Evolutionary conservation across 2,888 invertebrate species (phyloP).

Genomic region (Papilio gigon): DNA sequence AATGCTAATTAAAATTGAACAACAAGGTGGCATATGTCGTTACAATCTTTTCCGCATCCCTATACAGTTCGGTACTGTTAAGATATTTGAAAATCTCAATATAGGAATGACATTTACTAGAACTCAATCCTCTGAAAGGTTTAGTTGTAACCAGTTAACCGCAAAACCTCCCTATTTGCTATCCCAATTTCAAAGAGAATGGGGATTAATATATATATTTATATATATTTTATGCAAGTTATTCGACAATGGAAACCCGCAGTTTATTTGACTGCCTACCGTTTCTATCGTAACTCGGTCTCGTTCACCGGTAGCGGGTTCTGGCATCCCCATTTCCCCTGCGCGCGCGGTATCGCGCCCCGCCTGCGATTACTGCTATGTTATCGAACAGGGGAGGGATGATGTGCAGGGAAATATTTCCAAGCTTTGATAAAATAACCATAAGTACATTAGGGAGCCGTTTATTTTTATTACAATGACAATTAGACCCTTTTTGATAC

Average conservation of each 20-base stretch:
- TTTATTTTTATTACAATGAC: conserved; percentile 34
- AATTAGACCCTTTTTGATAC: conserved; percentile 42
- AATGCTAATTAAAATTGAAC: not conserved
- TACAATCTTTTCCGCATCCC: no score
- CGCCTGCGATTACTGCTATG: conserved; percentile 52
- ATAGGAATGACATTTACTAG: no score
- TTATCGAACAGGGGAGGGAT: conserved; percentile 64
- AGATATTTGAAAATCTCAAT: no score
- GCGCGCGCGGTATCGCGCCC: conserved; percentile 62
- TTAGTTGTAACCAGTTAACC: no score
- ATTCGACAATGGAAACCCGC: not conserved
- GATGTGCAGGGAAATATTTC: conserved; percentile 58
- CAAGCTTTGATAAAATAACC: conserved; percentile 51
- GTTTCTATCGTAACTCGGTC: conserved; percentile 42
- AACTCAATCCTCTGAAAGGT: no score
- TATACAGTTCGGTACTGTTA: no score
- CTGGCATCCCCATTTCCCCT: conserved; percentile 58
- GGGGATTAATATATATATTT: no score
- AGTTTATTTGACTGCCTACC: conserved; percentile 16
- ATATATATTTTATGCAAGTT: no score
- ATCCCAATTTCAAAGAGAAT: no score
- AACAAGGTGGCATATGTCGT: no score
- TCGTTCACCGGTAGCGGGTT: conserved; percentile 50
- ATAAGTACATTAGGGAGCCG: conserved; percentile 49
- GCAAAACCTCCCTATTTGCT: no score